Evolutionary conservation across 2,888 invertebrate genomes (phyloP).

Genomic region (Brenthis hecate): DNA sequence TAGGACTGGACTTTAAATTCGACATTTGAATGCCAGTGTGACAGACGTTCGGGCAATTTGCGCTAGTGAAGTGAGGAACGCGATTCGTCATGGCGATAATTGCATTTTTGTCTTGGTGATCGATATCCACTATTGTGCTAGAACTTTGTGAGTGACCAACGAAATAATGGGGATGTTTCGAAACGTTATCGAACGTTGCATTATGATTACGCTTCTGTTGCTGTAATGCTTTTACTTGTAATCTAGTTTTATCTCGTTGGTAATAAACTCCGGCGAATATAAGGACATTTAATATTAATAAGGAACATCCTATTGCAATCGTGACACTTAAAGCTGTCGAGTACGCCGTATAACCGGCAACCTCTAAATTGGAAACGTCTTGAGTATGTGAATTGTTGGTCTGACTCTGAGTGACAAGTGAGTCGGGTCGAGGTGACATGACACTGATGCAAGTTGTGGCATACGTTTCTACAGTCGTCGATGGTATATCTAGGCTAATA

Average conservation of each 20-base stretch:
- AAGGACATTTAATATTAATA: slow-evolving; percentile 90
- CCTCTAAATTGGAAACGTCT: slow-evolving; percentile 90
- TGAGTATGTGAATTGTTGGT: slow-evolving; percentile 87
- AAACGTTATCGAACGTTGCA: slow-evolving; percentile 81
- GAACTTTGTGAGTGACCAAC: slow-evolving; percentile 90
- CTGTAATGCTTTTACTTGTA: slow-evolving; percentile 89
- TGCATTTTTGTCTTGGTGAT: slow-evolving; percentile 86
- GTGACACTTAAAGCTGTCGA: slow-evolving; percentile 90
- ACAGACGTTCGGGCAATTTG: slow-evolving; percentile 82
- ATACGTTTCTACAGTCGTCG: slow-evolving; percentile 84
- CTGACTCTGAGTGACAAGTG: slow-evolving; percentile 72
- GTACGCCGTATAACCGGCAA: slow-evolving; percentile 88
- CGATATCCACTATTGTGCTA: slow-evolving; percentile 92
- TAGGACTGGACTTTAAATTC: slow-evolving; percentile 73
- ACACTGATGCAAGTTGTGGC: slow-evolving; percentile 88
- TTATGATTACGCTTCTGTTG: slow-evolving; percentile 85
- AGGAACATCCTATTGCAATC: slow-evolving; percentile 90
- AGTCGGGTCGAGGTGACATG: slow-evolving; percentile 86
- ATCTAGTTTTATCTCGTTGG: slow-evolving; percentile 88
- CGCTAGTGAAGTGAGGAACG: slow-evolving; percentile 73
- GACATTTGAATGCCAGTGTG: slow-evolving; percentile 83
- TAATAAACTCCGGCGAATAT: slow-evolving; percentile 94
- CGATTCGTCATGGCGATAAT: slow-evolving; percentile 78
- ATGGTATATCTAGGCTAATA: slow-evolving; percentile 76
- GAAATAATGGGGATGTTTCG: slow-evolving; percentile 90